These are phyloP conservation scores for Magallana nippona DNA, from an alignment of 2,888 invertebrate species.

Conservation along the genomic window DNA sequence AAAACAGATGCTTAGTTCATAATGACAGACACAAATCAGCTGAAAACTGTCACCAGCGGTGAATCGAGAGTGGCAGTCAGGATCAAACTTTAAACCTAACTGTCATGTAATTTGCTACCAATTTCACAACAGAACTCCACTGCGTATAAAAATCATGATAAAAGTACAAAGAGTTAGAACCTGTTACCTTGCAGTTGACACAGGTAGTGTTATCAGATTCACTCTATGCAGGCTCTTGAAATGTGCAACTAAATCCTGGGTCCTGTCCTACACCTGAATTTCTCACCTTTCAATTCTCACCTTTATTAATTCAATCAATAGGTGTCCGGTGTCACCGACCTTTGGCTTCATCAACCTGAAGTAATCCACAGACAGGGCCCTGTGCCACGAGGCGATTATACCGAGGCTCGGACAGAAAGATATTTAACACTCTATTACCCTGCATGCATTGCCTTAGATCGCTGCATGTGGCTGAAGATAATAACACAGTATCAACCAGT, in stretches of 20 bases:
- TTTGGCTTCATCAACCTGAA: neutral
- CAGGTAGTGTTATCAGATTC: too few relatives aligned
- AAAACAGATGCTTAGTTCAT: too few relatives aligned
- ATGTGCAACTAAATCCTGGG: neutral
- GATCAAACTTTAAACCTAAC: too few relatives aligned
- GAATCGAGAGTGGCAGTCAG: too few relatives aligned
- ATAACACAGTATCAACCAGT: neutral
- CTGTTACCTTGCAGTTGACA: neutral
- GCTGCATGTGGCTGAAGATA: neutral
- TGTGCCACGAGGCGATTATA: neutral
- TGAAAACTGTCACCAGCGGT: too few relatives aligned
- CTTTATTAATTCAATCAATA: conserved; percentile 33
- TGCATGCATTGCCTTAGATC: neutral
- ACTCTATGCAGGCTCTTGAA: neutral
- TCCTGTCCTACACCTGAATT: neutral
- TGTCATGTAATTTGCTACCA: too few relatives aligned
- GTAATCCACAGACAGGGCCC: conserved; percentile 11
- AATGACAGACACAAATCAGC: too few relatives aligned
- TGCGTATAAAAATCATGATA: too few relatives aligned
- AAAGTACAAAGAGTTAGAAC: neutral
- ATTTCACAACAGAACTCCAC: too few relatives aligned
- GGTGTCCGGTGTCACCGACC: conserved; percentile 11
- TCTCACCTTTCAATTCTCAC: conserved; percentile 25
- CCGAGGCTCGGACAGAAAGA: conserved; percentile 4
- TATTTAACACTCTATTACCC: conserved; percentile 31